Conservation (phyloP, 2,113 vertebrate genomes). For the Colistium nudipinnis region DNA sequence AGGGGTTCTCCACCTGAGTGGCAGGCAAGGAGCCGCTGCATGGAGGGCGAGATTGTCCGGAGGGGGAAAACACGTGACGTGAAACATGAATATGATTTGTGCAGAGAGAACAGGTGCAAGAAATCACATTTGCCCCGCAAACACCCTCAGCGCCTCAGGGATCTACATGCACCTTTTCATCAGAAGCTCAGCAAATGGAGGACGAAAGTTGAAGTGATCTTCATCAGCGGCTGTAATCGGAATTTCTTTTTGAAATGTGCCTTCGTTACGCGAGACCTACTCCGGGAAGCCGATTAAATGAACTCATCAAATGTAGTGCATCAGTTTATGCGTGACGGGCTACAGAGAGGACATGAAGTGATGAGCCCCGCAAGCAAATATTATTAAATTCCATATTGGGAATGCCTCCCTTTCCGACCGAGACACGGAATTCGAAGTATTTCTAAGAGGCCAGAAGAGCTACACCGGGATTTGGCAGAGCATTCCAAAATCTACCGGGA, state of each 20-base stretch:
- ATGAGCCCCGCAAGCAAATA: slow-evolving; percentile 24
- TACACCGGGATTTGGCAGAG: slow-evolving; percentile 22
- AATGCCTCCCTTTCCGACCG: slow-evolving; percentile 14
- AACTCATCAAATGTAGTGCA: slow-evolving; percentile 24
- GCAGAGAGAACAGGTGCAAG: background rate
- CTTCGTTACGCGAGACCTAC: slow-evolving; percentile 11
- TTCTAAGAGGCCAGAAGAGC: slow-evolving; percentile 20
- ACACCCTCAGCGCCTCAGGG: background rate
- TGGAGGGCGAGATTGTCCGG: background rate
- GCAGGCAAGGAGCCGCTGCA: background rate
- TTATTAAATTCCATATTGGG: slow-evolving; percentile 24
- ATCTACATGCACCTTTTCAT: slow-evolving; percentile 28
- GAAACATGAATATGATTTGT: background rate
- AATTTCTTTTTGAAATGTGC: background rate
- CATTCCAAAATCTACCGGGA: slow-evolving; percentile 4
- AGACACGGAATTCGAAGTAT: slow-evolving; percentile 17
- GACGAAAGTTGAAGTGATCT: slow-evolving; percentile 27
- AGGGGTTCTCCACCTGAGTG: background rate
- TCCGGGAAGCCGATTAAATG: slow-evolving; percentile 7
- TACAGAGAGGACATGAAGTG: slow-evolving; percentile 22
- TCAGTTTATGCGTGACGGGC: slow-evolving; percentile 15
- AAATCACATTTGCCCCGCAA: slow-evolving; percentile 14
- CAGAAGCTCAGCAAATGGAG: slow-evolving; percentile 9
- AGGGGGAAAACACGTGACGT: background rate
- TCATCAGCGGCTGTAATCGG: slow-evolving; percentile 1